A percentile compares a stretch with the other conserved stretches of the same genome.
Evolutionary conservation across 2,888 invertebrate genomes (phyloP).

Genomic region (Beris morrisii): DNA sequence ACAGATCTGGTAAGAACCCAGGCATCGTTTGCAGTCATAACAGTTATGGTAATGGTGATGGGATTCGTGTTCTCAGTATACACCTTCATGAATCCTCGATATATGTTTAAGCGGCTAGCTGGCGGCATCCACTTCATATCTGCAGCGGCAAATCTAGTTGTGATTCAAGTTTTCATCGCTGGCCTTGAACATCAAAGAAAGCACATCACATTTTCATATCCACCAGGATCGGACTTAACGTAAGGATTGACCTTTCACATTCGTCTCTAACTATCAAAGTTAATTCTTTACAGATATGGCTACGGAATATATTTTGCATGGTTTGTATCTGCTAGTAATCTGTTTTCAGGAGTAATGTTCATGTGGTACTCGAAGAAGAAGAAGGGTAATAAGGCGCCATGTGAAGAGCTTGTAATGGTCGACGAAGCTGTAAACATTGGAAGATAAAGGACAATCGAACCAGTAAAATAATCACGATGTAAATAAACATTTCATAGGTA

Average conservation of each 20-base stretch:
- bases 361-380: slow-evolving; percentile 81
- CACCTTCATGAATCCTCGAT: slow-evolving; percentile 80
- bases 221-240: slow-evolving; percentile 65
- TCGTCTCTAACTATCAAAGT: neutral
- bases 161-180: slow-evolving; percentile 77
- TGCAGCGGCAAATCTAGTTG: slow-evolving; percentile 78
- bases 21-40: slow-evolving; percentile 82
- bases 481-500: neutral
- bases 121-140: slow-evolving; percentile 83
- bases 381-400: slow-evolving; percentile 80
- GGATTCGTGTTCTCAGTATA: slow-evolving; percentile 81
- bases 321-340: slow-evolving; percentile 73
- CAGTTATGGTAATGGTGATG: slow-evolving; percentile 77
- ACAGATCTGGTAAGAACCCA: slow-evolving; percentile 82
- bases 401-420: slow-evolving; percentile 80
- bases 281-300: slow-evolving; percentile 61
- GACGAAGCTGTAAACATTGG: slow-evolving; percentile 83
- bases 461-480: neutral
- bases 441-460: slow-evolving; percentile 53
- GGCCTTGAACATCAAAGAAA: slow-evolving; percentile 71
- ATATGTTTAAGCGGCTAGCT: slow-evolving; percentile 86
- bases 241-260: slow-evolving; percentile 50
- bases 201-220: slow-evolving; percentile 67
- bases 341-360: slow-evolving; percentile 71
- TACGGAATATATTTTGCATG: slow-evolving; percentile 75